Base-by-base conservation (phyloP, 2,888 invertebrate genomes). In the Argyra leucocephala region DNA sequence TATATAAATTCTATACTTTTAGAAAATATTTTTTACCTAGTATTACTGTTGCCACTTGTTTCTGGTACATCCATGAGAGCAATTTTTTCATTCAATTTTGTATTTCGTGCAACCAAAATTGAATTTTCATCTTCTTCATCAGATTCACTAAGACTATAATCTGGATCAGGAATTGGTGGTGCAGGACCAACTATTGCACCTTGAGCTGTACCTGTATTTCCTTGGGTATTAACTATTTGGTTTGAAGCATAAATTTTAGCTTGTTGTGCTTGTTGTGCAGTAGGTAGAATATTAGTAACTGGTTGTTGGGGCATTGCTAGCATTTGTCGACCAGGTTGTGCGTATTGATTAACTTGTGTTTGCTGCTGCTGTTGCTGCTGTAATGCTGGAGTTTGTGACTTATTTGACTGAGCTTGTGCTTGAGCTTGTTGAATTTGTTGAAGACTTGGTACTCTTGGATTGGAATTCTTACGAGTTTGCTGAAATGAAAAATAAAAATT, bases 111-210 rank as follows among this genome's bases (percentile, higher is more conserved):
- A 63, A 80, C 78, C 60, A 80, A 71, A 67, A 80, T 79, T 1
- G 80, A 80, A 66, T 80, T 80, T 67, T 84, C 84, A 68, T 83
- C 84, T 69, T 89, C 89, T 66, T 86, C 89, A 73, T 92, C 93
- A 0, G 90, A 90, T 76, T 91, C 92, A 69, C 90, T 91, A 80
- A 92, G 86, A 77, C 92, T 92, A 81, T 93, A 93, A 79, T 93
- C 93, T 0, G 93, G 93, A 75, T 93, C 93, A 0, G 93, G 93
- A 71, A 93, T 93, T n/a, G 91, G 90, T 10, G 93, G 89, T 1
- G 85, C 85, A n/a, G 73, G 69, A 37, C 69, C 69, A 36, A 69
- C 69, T 67, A 70, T 71, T 61, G 59, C 3, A 59, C 18, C 9
- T 36, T 58, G 57, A 65, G 59, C 61, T 66, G 68, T 24, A 67